Base-by-base conservation (phyloP, 2,888 invertebrate genomes). In the Ptilodon capucinus region DNA sequence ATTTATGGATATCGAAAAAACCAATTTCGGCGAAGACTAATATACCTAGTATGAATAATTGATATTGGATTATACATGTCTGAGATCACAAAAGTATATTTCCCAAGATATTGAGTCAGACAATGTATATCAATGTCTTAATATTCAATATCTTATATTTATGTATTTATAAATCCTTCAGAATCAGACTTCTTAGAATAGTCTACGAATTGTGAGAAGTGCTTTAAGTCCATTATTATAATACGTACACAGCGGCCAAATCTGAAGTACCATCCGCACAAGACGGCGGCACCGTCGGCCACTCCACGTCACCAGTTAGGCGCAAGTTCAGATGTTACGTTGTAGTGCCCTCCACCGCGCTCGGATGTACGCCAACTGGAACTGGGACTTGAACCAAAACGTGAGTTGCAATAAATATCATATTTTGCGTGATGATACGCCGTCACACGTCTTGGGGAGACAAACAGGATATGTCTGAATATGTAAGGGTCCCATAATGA, bases 281-380 rank as follows among this genome's bases (percentile, higher is more conserved):
- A 82, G 83, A 76, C 71, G 77, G 54, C 66, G 63, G 44, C 35
- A 18, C 9, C 11, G 18, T 4, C 35, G 35, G n/a, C 54, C 69
- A 59, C 83, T 82, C 66, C 70, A 77, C 60, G 65, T 46, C 65
- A 79, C 79, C 83, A 80, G 84, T 84, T 84, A 82, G 76, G 76
- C 72, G 66, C 72, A 80, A 86, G 80, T 85, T 80, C 68, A 64
- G 60, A 71, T 68, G 72, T 79, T 84, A 79, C 74, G 72, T 71
- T 75, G 67, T 60, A 81, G 79, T 60, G 65, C 71, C 58, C 79
- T 74, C 68, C 40, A 66, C 68, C 68, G 56, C 58, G 49, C 57
- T 84, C 81, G 85, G 84, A 83, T 75, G 64, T 60, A 60, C 60
- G 83, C 84, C 84, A 85, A 81, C 74, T 77, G 64, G 57, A 36